Conservation (phyloP, 2,888 invertebrate species). For the Drosophila seclusa region DNA sequence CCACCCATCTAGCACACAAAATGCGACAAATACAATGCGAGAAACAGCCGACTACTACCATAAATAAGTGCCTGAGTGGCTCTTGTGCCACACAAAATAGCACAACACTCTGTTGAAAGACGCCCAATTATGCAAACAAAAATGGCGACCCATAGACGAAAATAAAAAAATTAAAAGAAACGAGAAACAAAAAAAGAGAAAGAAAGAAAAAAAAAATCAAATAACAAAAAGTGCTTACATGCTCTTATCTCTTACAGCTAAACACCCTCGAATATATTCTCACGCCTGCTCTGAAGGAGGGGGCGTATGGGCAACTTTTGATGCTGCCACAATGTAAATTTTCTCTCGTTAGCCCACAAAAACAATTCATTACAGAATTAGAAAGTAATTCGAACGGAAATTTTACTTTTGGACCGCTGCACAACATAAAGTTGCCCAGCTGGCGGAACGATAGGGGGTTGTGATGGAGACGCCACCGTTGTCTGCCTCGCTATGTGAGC, state of each 20-base stretch:
- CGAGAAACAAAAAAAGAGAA: background rate
- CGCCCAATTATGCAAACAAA: constrained; percentile 68
- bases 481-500: background rate
- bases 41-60: constrained; percentile 42
- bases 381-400: constrained; percentile 81
- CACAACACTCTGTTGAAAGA: constrained; percentile 58
- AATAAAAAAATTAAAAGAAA: constrained; percentile 26
- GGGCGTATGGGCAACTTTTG: constrained; percentile 74
- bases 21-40: constrained; percentile 53
- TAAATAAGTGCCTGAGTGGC: constrained; percentile 67
- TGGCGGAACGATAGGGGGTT: constrained; percentile 1
- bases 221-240: constrained; percentile 66
- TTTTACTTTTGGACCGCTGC: constrained; percentile 76
- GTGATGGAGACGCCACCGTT: constrained; percentile 10
- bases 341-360: constrained; percentile 69
- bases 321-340: constrained; percentile 72
- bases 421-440: constrained; percentile 62
- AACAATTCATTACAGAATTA: constrained; percentile 80
- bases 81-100: constrained; percentile 42
- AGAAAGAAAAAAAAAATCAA: constrained; percentile 1
- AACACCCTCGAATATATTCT: constrained; percentile 44
- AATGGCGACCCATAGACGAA: background rate
- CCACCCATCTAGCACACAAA: constrained; percentile 43
- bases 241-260: constrained; percentile 52
- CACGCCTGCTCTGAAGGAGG: background rate